Evolutionary conservation across 2,888 invertebrate species (phyloP).

Genomic region (Bombylius major): DNA sequence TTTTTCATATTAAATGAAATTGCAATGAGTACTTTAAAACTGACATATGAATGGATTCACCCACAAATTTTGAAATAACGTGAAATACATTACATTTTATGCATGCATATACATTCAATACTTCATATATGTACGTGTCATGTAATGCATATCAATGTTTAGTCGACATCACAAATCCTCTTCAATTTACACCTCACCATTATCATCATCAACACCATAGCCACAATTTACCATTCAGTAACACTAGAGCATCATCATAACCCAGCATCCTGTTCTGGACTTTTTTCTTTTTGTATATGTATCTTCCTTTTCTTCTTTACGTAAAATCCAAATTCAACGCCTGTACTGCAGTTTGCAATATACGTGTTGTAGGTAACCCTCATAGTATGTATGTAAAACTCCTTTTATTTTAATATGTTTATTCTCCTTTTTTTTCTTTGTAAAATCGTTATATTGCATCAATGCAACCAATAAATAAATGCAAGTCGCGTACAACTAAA

Average conservation of each 20-base stretch:
- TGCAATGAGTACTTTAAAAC: neutral
- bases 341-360: too few species aligned
- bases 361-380: too few species aligned
- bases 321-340: too few species aligned
- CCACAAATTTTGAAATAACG: neutral
- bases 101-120: neutral
- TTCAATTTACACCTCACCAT: neutral
- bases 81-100: neutral
- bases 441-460: constrained; percentile 7
- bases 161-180: neutral
- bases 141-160: neutral
- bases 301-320: too few species aligned
- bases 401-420: neutral
- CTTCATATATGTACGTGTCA: neutral
- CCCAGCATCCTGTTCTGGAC: too few species aligned
- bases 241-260: too few species aligned
- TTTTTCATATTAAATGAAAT: neutral
- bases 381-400: too few species aligned
- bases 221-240: neutral
- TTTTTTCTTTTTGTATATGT: too few species aligned
- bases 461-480: constrained; percentile 15
- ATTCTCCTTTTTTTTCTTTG: neutral
- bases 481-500: constrained; percentile 15
- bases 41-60: neutral
- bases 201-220: neutral